Base-by-base conservation (phyloP, 2,113 vertebrate species). In the Sporophila hypoxantha region DNA sequence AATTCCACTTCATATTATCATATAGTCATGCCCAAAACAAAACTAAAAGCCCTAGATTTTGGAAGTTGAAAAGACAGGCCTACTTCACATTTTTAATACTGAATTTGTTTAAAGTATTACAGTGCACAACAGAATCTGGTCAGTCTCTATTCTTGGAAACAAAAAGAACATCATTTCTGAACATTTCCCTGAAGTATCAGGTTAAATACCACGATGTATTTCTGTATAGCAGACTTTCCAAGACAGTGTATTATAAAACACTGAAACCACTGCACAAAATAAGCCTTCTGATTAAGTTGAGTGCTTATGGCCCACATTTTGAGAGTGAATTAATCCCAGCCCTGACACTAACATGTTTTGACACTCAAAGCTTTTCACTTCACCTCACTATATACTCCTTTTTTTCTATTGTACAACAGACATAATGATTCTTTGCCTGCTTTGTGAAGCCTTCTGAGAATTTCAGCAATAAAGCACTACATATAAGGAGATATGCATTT, bases 301-400 rank as follows among this genome's bases (percentile, higher is more conserved):
- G 71, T 85, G 36, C 60, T 76, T 91, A 87, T 26, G 44, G 76
- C 30, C 64, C 47, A 88, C 64, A 70, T 82, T 90, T 87, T 88
- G 88, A 87, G 56, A 91, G 36, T 47, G 57, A 93, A 89, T 91
- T 95, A 94, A 94, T 89, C 76, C 42, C 73, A 89, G 50, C 42
- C 74, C 65, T 83, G 61, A 66, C 55, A 85, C 85, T 85, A 90
- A 93, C 89, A 62, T 89, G 79, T 89, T 82, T 64, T 92, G 87
- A 92, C 91, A 89, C 53, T 70, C 55, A 34, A 52, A 69, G 78
- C 65, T 87, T 87, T 90, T 87, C 79, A 94, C 36, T 82, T 94
- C 88, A 92, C 84, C 92, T 92, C 62, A 69, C 76, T 81, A 70
- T 52, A 71, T 64, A 85, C 75, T 80, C 18, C 0, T 36, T 1